Percentiles rank a stretch among this genome's conserved stretches.
Conservation (phyloP, 2,113 vertebrate genomes). For the Vicugna pacos region DNA sequence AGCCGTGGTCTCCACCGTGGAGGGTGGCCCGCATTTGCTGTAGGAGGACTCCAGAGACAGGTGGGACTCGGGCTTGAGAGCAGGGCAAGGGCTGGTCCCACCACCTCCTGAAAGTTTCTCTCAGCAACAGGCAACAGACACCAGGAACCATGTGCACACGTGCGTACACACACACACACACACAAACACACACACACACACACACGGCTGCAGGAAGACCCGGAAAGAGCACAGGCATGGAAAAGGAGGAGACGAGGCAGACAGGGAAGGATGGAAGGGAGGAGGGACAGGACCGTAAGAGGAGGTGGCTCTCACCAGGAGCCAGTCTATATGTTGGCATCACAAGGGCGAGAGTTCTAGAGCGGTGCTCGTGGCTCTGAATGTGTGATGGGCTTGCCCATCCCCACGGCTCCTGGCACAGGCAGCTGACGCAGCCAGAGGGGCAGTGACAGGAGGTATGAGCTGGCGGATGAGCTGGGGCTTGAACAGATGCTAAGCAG, state of each 20-base stretch:
- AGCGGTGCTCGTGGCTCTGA: neutral
- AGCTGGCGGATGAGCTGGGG: neutral
- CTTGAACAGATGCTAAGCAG: neutral
- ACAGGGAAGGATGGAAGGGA: neutral
- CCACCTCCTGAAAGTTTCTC: too few relatives aligned
- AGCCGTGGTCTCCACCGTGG: neutral
- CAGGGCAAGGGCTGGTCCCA: neutral
- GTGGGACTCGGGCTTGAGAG: neutral
- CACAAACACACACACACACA: too few relatives aligned
- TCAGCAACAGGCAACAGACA: neutral
- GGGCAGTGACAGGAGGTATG: neutral
- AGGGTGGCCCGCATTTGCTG: fast-evolving
- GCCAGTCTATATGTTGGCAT: too few relatives aligned
- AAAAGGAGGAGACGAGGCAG: neutral
- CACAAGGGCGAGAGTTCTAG: neutral
- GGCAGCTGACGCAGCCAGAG: neutral
- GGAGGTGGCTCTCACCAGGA: neutral
- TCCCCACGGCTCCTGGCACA: neutral
- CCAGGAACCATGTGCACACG: neutral
- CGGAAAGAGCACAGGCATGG: neutral
- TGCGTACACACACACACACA: too few relatives aligned
- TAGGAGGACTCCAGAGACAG: neutral
- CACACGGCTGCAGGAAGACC: fast-evolving
- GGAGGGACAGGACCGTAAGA: neutral
- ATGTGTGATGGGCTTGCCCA: neutral